Percentiles rank a stretch among this genome's conserved stretches.
Conservation (phyloP, 2,797 vertebrate genomes). For the Psittacula derbiana region DNA sequence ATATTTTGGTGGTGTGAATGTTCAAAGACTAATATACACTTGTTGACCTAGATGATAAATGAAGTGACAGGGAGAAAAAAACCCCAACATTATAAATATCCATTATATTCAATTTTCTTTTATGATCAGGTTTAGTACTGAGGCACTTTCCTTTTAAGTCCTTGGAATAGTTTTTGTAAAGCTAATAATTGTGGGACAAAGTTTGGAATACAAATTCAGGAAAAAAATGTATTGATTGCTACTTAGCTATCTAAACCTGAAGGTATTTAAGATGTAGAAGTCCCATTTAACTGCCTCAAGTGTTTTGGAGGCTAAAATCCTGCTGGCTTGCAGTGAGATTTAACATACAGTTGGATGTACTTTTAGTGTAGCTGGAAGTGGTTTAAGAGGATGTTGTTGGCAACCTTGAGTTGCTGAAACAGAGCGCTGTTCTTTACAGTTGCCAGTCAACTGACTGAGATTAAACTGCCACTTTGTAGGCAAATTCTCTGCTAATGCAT, state of each 20-base stretch:
- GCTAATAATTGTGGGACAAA: neutral
- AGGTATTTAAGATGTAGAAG: neutral
- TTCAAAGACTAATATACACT: neutral
- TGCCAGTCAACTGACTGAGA: neutral
- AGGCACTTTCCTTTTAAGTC: neutral
- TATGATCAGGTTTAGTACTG: neutral
- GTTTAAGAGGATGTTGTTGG: neutral
- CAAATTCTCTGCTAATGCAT: neutral
- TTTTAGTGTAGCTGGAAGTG: neutral
- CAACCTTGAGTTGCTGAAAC: neutral
- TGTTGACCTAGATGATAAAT: neutral
- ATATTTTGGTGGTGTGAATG: neutral
- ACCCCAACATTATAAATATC: neutral
- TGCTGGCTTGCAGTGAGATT: neutral
- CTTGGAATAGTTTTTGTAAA: slow-evolving; percentile 9
- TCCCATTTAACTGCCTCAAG: neutral
- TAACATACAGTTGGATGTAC: neutral
- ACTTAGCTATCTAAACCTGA: neutral
- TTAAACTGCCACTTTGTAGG: neutral
- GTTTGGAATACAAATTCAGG: neutral
- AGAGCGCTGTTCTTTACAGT: neutral
- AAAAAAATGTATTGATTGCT: neutral
- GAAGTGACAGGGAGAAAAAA: neutral
- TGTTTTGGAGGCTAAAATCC: neutral
- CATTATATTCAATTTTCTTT: neutral